Evolutionary conservation across 2,888 invertebrate genomes (phyloP), one percentile per base, ranked within the genome.

Genomic region (Drosophila merina): DNA sequence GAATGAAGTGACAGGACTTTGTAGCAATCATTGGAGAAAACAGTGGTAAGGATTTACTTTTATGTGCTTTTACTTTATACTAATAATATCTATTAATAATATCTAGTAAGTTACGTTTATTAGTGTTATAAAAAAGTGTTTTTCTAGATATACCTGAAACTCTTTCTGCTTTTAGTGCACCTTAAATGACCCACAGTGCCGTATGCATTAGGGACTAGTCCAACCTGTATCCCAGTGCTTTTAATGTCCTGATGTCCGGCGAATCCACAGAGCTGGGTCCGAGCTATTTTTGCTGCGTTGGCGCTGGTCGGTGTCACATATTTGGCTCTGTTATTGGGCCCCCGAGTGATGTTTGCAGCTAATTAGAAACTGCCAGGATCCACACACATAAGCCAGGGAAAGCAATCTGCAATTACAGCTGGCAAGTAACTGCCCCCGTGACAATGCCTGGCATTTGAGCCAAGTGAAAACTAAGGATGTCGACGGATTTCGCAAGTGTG

Each of bases 311-410:
- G 68, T 64, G 64, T 54, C 75, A 73, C 72, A 57, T 75, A 71
- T 58, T 62, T 49, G 60, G 77, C 60, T 73, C 58, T 63, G 74
- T 76, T 77, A 74, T 79, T 59, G 60, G 76, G 55, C 67, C 75
- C 63, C 62, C 67, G 74, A 71, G 77, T 78, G 70, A 57, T 69
- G 58, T 72, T 72, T 71, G 58, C 64, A 67, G 79, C 82, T 84
- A 83, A 86, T 86, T 83, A 86, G 74, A 84, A 82, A 79, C 57
- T 63, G 72, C 75, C 54, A 25, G 48, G 52, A 36, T 25, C 25
- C 56, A 30, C 25, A 58, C 44, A 58, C 49, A 26, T 26, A 38
- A 9, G 31, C 31, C 38, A 33, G 26, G 52, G 40, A 49, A 33
- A 73, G 73, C 76, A 51, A 62, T 66, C 60, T 57, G 80, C 60